Conservation (phyloP, 2,113 vertebrate species). For the Toxotes chatareus region DNA sequence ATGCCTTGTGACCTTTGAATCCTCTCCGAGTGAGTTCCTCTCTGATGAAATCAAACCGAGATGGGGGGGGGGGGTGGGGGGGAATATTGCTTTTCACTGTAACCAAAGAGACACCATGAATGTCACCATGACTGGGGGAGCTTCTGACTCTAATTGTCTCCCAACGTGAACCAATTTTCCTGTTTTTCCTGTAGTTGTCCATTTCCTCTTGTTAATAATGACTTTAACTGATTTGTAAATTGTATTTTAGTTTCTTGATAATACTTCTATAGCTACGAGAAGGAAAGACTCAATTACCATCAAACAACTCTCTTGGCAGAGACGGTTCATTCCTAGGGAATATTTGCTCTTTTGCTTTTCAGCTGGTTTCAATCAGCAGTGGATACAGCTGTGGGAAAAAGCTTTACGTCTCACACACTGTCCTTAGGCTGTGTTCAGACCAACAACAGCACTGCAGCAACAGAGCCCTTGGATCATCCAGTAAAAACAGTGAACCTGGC, state of each 20-base stretch:
- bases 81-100: background rate
- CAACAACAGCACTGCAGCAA: background rate
- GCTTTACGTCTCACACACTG: background rate
- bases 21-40: slow-evolving; percentile 23
- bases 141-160: background rate
- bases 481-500: background rate
- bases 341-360: background rate
- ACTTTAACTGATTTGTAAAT: background rate
- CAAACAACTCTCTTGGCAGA: slow-evolving; percentile 6
- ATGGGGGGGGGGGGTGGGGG: background rate
- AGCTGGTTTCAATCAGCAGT: slow-evolving; percentile 4
- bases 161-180: background rate
- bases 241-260: background rate
- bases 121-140: background rate
- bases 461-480: no score
- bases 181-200: no score
- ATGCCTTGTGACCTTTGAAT: slow-evolving; percentile 41
- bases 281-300: background rate
- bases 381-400: background rate
- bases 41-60: slow-evolving; percentile 28
- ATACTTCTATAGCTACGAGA: background rate
- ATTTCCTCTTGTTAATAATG: background rate
- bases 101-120: background rate
- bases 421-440: background rate
- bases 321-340: background rate